Evolutionary conservation across 2,888 invertebrate genomes (phyloP).

Genomic region (Baronia brevicornis): DNA sequence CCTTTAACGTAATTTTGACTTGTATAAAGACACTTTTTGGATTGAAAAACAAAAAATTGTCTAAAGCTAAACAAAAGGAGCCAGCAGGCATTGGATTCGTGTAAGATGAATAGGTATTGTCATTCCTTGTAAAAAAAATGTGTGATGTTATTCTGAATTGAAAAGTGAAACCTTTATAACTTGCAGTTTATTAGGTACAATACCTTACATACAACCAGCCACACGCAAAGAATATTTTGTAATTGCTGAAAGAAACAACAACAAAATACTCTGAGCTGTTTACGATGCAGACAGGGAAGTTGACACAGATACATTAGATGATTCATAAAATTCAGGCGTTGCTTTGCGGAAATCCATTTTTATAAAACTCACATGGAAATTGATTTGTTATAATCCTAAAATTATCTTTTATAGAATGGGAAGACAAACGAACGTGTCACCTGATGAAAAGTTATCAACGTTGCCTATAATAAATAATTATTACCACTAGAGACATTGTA

Average conservation of each 20-base stretch:
- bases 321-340: too few relatives aligned
- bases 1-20: too few relatives aligned
- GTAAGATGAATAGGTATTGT: constrained; percentile 44
- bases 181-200: constrained; percentile 65
- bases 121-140: constrained; percentile 56
- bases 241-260: constrained; percentile 82
- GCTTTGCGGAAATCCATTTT: too few relatives aligned
- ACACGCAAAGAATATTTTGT: constrained; percentile 90
- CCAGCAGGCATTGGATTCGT: constrained; percentile 35
- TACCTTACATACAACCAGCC: constrained; percentile 91
- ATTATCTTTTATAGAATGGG: too few relatives aligned
- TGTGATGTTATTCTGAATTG: constrained; percentile 60
- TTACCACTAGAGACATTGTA: too few relatives aligned
- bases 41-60: constrained; percentile 19
- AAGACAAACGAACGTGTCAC: too few relatives aligned
- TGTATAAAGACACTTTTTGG: constrained; percentile 16
- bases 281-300: constrained; percentile 12
- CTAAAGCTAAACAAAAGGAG: constrained; percentile 22
- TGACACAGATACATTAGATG: constrained; percentile 6
- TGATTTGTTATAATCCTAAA: too few relatives aligned
- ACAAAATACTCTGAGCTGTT: constrained; percentile 71
- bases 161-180: constrained; percentile 59
- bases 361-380: too few relatives aligned
- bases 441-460: too few relatives aligned
- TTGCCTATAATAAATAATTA: too few relatives aligned